Conservation (phyloP, 2,888 invertebrate species). For the Ennomos erosarius region DNA sequence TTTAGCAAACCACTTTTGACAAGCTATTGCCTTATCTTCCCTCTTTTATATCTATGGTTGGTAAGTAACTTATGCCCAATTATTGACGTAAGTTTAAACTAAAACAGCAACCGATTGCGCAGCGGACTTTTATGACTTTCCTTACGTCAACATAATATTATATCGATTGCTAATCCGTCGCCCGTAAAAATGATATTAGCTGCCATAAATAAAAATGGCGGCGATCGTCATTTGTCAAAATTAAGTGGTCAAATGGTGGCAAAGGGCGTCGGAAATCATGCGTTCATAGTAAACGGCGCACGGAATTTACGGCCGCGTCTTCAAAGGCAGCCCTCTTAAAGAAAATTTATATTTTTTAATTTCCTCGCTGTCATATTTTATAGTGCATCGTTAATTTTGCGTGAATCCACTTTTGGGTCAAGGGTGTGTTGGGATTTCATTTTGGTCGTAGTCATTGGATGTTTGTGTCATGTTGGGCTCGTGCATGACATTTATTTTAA, state of each 20-base stretch:
- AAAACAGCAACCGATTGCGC: background rate
- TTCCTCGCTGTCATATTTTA: constrained; percentile 44
- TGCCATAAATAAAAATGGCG: constrained; percentile 37
- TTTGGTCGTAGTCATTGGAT: constrained; percentile 4
- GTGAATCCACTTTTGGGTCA: constrained; percentile 42
- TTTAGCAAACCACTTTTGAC: no score
- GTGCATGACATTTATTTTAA: no score
- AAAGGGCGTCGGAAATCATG: constrained; percentile 36
- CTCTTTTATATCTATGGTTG: no score
- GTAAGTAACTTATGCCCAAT: no score
- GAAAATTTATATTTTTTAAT: constrained; percentile 50
- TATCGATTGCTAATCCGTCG: constrained; percentile 49
- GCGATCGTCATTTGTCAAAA: constrained; percentile 52
- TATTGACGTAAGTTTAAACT: constrained; percentile 9
- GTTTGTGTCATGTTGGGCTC: background rate
- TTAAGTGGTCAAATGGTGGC: constrained; percentile 49
- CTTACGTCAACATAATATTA: constrained; percentile 32
- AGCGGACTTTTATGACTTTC: constrained; percentile 15
- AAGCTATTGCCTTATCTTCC: no score
- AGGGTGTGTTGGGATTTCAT: constrained; percentile 28
- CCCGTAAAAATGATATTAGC: constrained; percentile 40
- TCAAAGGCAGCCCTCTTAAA: constrained; percentile 51
- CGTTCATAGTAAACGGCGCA: constrained; percentile 43
- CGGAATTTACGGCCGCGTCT: constrained; percentile 49
- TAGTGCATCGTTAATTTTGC: constrained; percentile 45